A percentile compares a stretch with the other conserved stretches of the same genome.
phyloP scores from a whole-genome alignment of 2,113 vertebrate species.

The Menura novaehollandiae region DNA sequence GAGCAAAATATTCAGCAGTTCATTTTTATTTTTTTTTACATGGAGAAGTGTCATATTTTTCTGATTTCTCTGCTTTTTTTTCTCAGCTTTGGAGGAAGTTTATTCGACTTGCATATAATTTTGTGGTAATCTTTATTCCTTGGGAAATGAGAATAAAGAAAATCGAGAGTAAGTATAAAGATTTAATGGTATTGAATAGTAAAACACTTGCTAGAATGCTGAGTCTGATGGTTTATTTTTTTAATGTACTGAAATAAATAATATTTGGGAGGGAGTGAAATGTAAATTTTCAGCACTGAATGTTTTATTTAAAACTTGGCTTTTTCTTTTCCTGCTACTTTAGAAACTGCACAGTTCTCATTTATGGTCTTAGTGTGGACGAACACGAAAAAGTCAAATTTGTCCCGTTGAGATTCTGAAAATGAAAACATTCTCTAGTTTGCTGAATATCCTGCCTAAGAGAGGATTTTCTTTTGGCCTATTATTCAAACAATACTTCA shows the following conservation, averaged over 20 bases:
- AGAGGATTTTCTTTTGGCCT: neutral
- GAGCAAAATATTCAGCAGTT: neutral
- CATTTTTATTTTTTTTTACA: neutral
- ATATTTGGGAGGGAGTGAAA: neutral
- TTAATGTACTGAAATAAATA: neutral
- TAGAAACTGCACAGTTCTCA: neutral
- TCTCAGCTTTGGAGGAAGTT: constrained; percentile 90
- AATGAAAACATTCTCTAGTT: neutral
- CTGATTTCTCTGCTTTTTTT: neutral
- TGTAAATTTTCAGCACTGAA: neutral
- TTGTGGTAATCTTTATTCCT: constrained; percentile 91
- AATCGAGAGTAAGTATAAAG: constrained; percentile 89
- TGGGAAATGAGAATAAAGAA: constrained; percentile 99
- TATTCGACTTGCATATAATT: constrained; percentile 85
- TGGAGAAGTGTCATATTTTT: neutral
- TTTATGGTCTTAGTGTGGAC: neutral
- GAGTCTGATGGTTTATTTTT: neutral
- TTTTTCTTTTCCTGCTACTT: neutral
- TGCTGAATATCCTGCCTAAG: neutral
- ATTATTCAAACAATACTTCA: neutral
- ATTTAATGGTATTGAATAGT: neutral
- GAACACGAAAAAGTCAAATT: neutral
- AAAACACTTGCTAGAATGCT: neutral
- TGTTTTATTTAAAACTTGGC: neutral
- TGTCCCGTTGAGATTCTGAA: neutral